Evolutionary conservation across 2,888 invertebrate species (phyloP).

Genomic region (Alloscopus bannaensis): DNA sequence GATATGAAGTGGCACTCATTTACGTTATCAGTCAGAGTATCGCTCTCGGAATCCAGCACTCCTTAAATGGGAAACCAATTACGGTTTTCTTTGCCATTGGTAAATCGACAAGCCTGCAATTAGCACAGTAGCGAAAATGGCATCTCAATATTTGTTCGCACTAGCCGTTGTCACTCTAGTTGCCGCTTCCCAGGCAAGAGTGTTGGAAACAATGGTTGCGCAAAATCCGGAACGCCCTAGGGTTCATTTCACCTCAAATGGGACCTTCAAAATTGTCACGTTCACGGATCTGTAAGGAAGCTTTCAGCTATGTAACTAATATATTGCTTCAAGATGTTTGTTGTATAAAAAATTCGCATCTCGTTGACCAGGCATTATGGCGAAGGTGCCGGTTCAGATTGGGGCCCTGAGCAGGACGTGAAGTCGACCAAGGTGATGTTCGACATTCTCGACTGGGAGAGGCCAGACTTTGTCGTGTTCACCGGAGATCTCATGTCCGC

Average conservation of each 20-base stretch:
- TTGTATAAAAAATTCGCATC: background rate
- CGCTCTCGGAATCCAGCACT: too few relatives aligned
- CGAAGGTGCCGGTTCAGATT: constrained; percentile 62
- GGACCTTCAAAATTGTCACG: constrained; percentile 58
- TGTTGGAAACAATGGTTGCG: background rate
- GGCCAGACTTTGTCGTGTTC: constrained; percentile 66
- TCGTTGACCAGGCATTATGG: constrained; percentile 60
- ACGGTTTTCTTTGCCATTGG: too few relatives aligned
- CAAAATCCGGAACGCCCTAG: constrained; percentile 39
- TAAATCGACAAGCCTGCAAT: too few relatives aligned
- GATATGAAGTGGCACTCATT: too few relatives aligned
- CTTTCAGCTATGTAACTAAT: too few relatives aligned
- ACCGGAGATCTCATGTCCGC: constrained; percentile 67
- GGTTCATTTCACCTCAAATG: constrained; percentile 55
- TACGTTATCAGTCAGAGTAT: too few relatives aligned
- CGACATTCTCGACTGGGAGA: constrained; percentile 64
- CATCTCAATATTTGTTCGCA: too few relatives aligned
- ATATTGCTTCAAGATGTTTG: background rate
- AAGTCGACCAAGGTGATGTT: constrained; percentile 61
- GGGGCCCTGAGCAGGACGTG: constrained; percentile 62
- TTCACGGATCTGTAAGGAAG: constrained; percentile 65
- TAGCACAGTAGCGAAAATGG: too few relatives aligned
- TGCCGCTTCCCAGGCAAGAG: background rate
- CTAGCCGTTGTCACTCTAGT: background rate
- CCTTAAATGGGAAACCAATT: too few relatives aligned